Percentiles rank a stretch among this genome's conserved stretches.
Conservation (phyloP, 2,797 vertebrate genomes). For the Sphenodon punctatus region DNA sequence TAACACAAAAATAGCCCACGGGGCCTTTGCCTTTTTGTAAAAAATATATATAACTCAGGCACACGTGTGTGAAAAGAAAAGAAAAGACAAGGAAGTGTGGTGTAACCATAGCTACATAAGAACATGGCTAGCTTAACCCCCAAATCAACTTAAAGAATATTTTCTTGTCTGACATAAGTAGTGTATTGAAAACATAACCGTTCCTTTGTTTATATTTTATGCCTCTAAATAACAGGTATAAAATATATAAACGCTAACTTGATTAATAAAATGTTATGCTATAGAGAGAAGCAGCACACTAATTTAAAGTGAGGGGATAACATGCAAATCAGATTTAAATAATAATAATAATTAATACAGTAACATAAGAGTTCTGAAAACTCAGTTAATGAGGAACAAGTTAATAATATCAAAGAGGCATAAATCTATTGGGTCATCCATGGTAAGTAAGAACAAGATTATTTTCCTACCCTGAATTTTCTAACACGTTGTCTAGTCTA, state of each 20-base stretch:
- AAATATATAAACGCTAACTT: too few species aligned
- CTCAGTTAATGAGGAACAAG: neutral
- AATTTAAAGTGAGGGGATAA: too few species aligned
- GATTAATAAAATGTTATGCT: neutral
- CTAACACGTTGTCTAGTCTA: neutral
- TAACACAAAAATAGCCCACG: neutral
- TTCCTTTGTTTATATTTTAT: neutral
- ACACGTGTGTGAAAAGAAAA: neutral
- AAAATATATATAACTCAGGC: neutral
- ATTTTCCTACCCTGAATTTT: neutral
- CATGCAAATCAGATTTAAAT: too few species aligned
- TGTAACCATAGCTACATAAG: neutral
- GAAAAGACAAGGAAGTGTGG: neutral
- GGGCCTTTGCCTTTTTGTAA: neutral
- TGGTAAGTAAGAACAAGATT: neutral
- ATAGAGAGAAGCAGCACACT: too few species aligned
- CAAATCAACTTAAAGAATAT: neutral
- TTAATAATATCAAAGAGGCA: neutral
- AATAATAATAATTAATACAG: neutral
- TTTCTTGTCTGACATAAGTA: neutral
- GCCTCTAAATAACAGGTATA: neutral
- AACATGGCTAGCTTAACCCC: neutral
- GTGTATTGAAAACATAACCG: neutral
- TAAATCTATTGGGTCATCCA: accelerated
- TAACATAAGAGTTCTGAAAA: neutral